These are phyloP conservation scores for Hypocryptadius cinnamomeus DNA, from an alignment of 2,113 vertebrate species.

Conservation along the genomic window DNA sequence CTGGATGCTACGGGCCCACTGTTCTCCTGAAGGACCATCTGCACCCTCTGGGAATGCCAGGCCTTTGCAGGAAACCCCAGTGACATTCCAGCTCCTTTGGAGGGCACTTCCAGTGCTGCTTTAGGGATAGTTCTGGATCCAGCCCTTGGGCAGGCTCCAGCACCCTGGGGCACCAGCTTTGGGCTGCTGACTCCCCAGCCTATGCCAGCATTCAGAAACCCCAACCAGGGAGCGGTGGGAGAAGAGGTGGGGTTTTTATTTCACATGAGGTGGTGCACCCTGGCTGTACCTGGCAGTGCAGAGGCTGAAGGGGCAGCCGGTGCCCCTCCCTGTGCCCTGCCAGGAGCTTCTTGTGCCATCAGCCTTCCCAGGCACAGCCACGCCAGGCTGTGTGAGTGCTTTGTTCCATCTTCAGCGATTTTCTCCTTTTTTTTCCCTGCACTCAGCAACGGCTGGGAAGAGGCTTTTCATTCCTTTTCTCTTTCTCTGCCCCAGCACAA, in stretches of 20 bases:
- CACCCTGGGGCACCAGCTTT: accelerated
- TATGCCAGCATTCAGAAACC: accelerated
- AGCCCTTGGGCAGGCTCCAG: background rate
- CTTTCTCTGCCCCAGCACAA: background rate
- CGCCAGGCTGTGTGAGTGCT: background rate
- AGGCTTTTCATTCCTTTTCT: background rate
- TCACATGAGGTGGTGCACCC: accelerated
- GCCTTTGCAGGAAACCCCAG: background rate
- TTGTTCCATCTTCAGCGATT: background rate
- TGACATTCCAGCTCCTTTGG: background rate
- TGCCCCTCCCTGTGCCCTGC: background rate
- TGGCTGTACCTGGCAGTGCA: background rate
- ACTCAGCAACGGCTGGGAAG: background rate
- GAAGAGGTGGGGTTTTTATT: background rate
- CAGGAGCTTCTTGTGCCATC: background rate
- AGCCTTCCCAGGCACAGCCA: background rate
- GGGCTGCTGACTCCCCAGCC: background rate
- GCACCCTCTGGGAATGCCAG: background rate
- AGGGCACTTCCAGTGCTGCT: background rate
- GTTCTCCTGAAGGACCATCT: background rate
- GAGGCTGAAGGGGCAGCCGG: background rate
- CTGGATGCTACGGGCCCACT: background rate
- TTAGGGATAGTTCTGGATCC: background rate
- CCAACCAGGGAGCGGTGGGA: background rate
- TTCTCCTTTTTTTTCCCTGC: background rate